Conservation (phyloP, 1,140 invertebrate species). For the Panagrolaimus sp. region DNA sequence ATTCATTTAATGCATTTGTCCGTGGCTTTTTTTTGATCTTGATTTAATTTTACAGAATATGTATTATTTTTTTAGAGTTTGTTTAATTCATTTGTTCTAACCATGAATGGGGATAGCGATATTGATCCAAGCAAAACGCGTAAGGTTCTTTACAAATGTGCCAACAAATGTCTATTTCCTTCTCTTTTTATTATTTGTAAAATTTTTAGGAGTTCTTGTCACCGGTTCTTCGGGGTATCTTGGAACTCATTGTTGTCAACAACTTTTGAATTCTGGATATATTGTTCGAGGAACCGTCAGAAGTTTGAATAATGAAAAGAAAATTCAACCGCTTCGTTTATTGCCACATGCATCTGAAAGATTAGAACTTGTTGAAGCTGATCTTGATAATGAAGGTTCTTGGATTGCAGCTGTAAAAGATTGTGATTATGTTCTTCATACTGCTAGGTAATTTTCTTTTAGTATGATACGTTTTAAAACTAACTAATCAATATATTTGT, state of each 20-base stretch:
- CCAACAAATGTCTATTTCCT: too few relatives aligned
- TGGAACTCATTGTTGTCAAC: conserved; percentile 64
- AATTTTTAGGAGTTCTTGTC: conserved; percentile 63
- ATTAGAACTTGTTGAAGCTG: conserved; percentile 63
- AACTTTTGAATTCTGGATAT: conserved; percentile 63
- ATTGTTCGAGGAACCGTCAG: conserved; percentile 65
- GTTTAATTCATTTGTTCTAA: too few relatives aligned
- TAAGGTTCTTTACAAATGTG: too few relatives aligned
- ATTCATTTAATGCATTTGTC: too few relatives aligned
- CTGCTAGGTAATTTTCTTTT: too few relatives aligned
- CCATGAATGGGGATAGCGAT: too few relatives aligned
- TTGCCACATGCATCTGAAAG: conserved; percentile 60
- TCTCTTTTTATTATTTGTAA: neutral
- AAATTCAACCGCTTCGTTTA: conserved; percentile 59
- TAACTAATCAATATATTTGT: too few relatives aligned
- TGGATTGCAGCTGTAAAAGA: conserved; percentile 63
- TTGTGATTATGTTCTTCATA: conserved; percentile 65
- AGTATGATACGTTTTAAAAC: too few relatives aligned
- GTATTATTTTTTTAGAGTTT: too few relatives aligned
- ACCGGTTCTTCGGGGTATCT: conserved; percentile 66
- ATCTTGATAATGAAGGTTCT: conserved; percentile 58
- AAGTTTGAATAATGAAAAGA: conserved; percentile 62
- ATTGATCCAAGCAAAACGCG: too few relatives aligned
- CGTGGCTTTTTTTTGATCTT: too few relatives aligned
- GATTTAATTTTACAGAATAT: too few relatives aligned